Base-by-base conservation (phyloP, 2,888 invertebrate genomes). In the Lycaena phlaeas region DNA sequence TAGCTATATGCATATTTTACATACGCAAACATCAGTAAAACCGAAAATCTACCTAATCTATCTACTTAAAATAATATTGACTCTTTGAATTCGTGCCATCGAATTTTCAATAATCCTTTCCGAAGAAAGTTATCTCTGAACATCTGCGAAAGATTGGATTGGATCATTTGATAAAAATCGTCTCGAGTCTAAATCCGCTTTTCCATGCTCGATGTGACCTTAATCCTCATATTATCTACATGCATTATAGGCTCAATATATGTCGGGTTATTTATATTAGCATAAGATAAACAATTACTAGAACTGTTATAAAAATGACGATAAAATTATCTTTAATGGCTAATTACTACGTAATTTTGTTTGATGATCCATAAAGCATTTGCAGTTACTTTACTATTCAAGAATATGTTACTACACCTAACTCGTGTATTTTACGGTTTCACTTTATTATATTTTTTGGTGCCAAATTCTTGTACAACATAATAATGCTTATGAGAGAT, bases 161-260 rank as follows among this genome's bases (percentile, higher is more conserved):
- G 22, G 18, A 34, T 34, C 22, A 34, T 22, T 18, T 34, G 22
- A 34, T 34, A 34, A 34, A 34, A 34, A 18, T 34, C 34, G 22
- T 22, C 22, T 34, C 34, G 18, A 31, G 34, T 22, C 34, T 18
- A 22, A 34, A 34, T 34, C 34, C 34, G 22, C 34, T 34, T 34
- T 34, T 22, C 34, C 11, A 22, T 11, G 22, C 22, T 34, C 34
- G 34, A 7, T 34, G 22, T 34, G 34, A 22, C 34, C 34, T 12
- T 34, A 34, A 34, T 34, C 34, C 34, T 9, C 11, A 22, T 10
- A 31, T 31, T 12, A 22, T 34, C 31, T 31, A 22, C 34, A 34
- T 34, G 18, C 31, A 34, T 14, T 30, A 15, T 12, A 7, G 34
- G 34, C 22, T 34, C 34, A 14, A 12, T 18, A 9, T 18, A 34